Conservation (phyloP, 2,113 vertebrate species). For the Limanda limanda region DNA sequence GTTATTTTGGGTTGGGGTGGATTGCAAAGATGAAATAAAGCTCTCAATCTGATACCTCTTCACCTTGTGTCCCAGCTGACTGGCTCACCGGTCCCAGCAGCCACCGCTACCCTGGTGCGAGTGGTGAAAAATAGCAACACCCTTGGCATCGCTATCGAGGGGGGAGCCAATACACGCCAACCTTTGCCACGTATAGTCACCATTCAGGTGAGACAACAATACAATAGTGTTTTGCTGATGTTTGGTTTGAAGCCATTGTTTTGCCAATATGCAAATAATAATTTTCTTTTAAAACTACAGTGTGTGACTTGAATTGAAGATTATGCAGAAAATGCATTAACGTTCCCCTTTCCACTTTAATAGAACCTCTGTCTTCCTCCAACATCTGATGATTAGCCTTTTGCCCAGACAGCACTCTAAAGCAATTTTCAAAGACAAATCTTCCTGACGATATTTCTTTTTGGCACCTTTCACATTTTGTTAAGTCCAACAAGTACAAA, state of each 20-base stretch:
- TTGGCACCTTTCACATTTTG: conserved; percentile 6
- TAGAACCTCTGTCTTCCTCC: conserved; percentile 1
- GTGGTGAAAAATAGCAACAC: conserved; percentile 90
- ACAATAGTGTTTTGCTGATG: not conserved
- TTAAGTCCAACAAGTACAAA: not conserved
- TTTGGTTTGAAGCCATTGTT: not conserved
- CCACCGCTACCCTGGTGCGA: conserved; percentile 85
- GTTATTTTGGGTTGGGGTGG: not conserved
- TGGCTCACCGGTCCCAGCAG: conserved; percentile 72
- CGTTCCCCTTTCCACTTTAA: not conserved
- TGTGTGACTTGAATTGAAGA: not conserved
- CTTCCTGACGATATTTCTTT: not conserved
- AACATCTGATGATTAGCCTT: conserved; percentile 1
- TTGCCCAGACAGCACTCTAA: not conserved
- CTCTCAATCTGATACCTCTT: not conserved
- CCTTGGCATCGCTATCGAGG: conserved; percentile 95
- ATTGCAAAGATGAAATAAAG: not conserved
- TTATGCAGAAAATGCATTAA: not conserved
- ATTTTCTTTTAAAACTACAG: not conserved
- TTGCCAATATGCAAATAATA: not conserved
- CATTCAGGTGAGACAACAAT: conserved; percentile 86
- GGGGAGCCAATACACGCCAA: conserved; percentile 93
- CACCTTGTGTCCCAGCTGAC: conserved; percentile 48
- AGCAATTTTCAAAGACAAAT: conserved; percentile 7
- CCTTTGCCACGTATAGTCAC: conserved; percentile 94